Conservation (phyloP, 2,113 vertebrate genomes). For the Microtus ochrogaster region DNA sequence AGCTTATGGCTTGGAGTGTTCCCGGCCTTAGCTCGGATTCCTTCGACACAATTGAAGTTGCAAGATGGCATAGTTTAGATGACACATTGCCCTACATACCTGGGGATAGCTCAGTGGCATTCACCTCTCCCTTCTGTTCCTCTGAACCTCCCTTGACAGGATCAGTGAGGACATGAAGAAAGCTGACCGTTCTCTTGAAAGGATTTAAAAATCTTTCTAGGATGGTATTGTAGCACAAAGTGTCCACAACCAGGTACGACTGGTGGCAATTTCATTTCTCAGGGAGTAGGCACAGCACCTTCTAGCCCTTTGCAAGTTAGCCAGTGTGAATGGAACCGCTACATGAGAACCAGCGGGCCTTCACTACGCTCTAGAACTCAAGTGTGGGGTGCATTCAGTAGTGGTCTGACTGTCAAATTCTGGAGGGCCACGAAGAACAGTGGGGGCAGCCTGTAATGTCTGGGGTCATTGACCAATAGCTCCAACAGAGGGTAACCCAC, state of each 20-base stretch:
- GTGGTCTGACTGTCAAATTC: neutral
- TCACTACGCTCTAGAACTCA: no score
- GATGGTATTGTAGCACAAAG: neutral
- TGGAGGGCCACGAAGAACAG: neutral
- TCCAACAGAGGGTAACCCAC: neutral
- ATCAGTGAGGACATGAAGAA: neutral
- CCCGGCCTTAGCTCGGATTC: neutral
- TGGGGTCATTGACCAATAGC: neutral
- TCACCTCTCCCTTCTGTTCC: neutral
- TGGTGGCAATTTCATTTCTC: no score
- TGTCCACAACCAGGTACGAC: neutral
- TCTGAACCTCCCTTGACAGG: neutral
- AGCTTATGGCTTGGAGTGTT: neutral
- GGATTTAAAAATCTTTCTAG: neutral
- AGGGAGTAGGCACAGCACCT: neutral
- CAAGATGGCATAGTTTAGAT: neutral
- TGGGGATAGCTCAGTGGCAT: rapidly evolving
- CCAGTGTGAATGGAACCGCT: neutral
- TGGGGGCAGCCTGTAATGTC: neutral
- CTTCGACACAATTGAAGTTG: rapidly evolving
- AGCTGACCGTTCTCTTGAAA: neutral
- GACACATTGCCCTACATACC: neutral
- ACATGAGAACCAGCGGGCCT: neutral
- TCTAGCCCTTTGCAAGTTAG: neutral
- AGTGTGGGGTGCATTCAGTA: neutral